Percentiles rank a stretch among this genome's conserved stretches.
phyloP scores from a whole-genome alignment of 2,113 vertebrate species.

The Mixornis gularis region DNA sequence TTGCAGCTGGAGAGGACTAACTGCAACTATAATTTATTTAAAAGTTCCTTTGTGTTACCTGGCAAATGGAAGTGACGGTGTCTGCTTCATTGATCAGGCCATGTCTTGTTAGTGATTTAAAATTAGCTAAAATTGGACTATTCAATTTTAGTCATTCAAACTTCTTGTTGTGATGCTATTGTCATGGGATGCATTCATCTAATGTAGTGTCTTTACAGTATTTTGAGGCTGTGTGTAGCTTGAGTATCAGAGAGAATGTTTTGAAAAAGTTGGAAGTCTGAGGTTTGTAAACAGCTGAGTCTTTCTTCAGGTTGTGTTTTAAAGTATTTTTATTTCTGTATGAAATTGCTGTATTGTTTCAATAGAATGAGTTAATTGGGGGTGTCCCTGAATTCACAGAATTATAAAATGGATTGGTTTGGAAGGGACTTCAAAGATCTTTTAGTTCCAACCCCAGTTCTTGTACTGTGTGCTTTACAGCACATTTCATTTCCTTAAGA shows the following conservation, averaged over 20 bases:
- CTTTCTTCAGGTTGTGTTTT: neutral
- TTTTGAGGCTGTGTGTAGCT: neutral
- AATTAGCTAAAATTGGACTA: neutral
- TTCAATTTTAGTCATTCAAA: too few relatives aligned
- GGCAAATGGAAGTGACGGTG: accelerated
- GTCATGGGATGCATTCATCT: neutral
- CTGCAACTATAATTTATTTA: neutral
- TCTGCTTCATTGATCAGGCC: neutral
- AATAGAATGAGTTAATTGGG: neutral
- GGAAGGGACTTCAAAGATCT: neutral
- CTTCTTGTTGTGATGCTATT: neutral
- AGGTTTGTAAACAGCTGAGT: neutral
- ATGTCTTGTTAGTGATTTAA: neutral
- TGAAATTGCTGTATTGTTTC: neutral
- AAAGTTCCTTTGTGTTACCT: neutral
- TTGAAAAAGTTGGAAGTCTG: neutral
- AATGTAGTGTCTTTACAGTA: neutral
- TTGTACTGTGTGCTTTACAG: neutral
- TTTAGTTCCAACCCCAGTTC: neutral
- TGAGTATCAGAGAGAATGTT: neutral
- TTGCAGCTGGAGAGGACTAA: neutral
- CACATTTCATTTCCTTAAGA: neutral
- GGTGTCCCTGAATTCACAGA: neutral
- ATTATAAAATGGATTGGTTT: neutral
- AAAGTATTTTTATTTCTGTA: neutral